These are phyloP conservation scores for Peucedramus taeniatus DNA, from an alignment of 2,113 vertebrate species.

Conservation along the genomic window DNA sequence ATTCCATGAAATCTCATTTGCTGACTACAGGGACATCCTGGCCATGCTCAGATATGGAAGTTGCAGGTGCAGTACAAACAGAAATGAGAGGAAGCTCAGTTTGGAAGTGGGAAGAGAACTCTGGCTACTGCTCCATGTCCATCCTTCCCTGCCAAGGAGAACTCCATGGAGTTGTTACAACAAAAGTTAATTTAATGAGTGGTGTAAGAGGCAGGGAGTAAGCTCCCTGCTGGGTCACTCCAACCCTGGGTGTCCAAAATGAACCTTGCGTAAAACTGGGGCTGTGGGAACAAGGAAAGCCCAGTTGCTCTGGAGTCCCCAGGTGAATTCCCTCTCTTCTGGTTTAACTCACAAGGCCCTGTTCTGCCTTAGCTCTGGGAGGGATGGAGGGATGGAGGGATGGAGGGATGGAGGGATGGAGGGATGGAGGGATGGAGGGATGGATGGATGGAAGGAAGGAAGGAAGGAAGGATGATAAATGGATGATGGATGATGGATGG, in stretches of 20 bases:
- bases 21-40: accelerated
- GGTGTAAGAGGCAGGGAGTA: too few relatives aligned
- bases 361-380: background rate
- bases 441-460: background rate
- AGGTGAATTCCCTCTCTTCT: background rate
- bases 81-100: background rate
- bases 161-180: too few relatives aligned
- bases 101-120: background rate
- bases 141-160: accelerated
- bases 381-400: background rate
- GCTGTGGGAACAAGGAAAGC: background rate
- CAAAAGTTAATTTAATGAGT: background rate
- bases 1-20: background rate
- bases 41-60: accelerated
- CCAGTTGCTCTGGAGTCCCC: background rate
- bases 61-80: background rate
- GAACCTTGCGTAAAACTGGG: background rate
- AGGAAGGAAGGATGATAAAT: background rate
- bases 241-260: background rate
- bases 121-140: background rate
- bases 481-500: background rate
- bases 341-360: background rate
- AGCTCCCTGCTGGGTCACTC: background rate
- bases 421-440: background rate
- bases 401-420: background rate